phyloP scores from a whole-genome alignment of 2,797 vertebrate species.

The Diceros bicornis region DNA sequence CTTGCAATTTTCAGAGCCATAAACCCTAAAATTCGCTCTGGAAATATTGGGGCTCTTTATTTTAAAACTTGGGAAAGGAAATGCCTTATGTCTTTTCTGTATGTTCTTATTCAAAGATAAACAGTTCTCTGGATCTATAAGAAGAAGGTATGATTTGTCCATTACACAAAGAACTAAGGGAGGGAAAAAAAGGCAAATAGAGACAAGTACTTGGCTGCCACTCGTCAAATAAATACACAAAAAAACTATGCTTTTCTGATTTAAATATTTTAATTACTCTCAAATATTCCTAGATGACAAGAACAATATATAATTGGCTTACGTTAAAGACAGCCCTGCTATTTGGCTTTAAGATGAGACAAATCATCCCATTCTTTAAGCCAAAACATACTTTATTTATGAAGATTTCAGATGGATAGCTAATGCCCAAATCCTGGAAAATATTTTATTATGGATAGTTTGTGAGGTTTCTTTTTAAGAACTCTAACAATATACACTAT shows the following conservation, averaged over 20 bases:
- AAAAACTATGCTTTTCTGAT: conserved; percentile 11
- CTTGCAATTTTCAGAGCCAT: conserved; percentile 66
- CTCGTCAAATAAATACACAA: not conserved
- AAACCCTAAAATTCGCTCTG: conserved; percentile 73
- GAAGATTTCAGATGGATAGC: not conserved
- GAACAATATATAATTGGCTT: not conserved
- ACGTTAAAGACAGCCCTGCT: conserved; percentile 20
- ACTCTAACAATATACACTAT: not conserved
- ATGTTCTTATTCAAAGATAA: conserved; percentile 72
- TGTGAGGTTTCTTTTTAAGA: conserved; percentile 28
- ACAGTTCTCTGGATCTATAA: conserved; percentile 60
- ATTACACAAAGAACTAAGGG: conserved; percentile 38
- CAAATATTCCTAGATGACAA: not conserved
- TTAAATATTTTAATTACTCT: conserved; percentile 31
- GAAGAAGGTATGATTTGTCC: conserved; percentile 33
- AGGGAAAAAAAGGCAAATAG: not conserved
- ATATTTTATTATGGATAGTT: not conserved
- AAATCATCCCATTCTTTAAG: conserved; percentile 24
- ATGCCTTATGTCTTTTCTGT: conserved; percentile 65
- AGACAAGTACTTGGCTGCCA: not conserved
- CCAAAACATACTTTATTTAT: conserved; percentile 10
- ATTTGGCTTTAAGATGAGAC: not conserved
- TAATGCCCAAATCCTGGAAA: conserved; percentile 32
- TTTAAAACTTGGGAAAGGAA: conserved; percentile 64
- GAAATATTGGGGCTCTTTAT: conserved; percentile 71